These are phyloP conservation scores for Lasiurus cinereus DNA, from an alignment of 2,113 vertebrate genomes.

Conservation along the genomic window DNA sequence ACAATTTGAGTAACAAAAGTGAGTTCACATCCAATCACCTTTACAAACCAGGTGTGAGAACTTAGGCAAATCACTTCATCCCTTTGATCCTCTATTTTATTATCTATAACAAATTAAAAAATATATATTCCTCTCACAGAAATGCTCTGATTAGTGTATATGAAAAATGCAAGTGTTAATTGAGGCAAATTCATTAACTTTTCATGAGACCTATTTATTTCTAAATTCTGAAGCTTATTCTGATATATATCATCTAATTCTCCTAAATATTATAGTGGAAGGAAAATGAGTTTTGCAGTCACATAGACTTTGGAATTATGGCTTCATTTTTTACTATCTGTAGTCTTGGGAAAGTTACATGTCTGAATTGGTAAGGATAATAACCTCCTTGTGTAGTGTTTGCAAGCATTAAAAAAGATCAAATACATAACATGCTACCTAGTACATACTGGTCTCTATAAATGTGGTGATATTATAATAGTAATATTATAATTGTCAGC, in stretches of 20 bases:
- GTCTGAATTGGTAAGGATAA: slow-evolving; percentile 37
- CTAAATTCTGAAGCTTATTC: slow-evolving; percentile 35
- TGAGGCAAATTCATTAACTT: slow-evolving; percentile 38
- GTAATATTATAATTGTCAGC: neutral
- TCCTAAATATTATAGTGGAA: slow-evolving; percentile 45
- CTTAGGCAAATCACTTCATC: slow-evolving; percentile 41
- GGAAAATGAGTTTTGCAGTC: slow-evolving; percentile 45
- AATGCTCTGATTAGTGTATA: slow-evolving; percentile 30
- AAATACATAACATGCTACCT: slow-evolving; percentile 22
- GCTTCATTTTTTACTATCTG: neutral
- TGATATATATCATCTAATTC: neutral
- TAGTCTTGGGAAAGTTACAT: slow-evolving; percentile 30
- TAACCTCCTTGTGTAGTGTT: neutral
- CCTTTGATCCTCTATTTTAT: slow-evolving; percentile 1
- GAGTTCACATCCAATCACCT: neutral
- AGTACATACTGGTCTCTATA: neutral
- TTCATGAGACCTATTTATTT: slow-evolving; percentile 16
- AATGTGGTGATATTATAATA: neutral
- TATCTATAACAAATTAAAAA: neutral
- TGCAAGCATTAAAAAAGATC: slow-evolving; percentile 8
- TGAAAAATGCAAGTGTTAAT: slow-evolving; percentile 6
- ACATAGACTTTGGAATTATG: neutral
- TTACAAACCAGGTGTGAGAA: neutral
- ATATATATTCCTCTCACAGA: neutral
- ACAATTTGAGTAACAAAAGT: slow-evolving; percentile 23